These are phyloP conservation scores for Siniperca undulata DNA, from an alignment of 2,797 vertebrate species.

Conservation along the genomic window DNA sequence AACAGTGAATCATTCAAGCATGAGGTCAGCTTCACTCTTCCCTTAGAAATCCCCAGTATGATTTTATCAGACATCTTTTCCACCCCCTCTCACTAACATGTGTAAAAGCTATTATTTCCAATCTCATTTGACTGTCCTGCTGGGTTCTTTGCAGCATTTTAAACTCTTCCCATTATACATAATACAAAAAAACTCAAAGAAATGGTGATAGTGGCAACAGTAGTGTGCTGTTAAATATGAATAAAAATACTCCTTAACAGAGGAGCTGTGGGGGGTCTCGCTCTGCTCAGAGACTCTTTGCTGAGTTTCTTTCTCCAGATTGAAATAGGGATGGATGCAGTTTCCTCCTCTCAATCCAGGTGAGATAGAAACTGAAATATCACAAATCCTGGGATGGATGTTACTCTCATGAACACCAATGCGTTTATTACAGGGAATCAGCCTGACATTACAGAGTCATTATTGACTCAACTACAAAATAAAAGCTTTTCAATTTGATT, in stretches of 20 bases:
- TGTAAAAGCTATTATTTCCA: conserved; percentile 48
- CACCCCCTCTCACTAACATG: conserved; percentile 29
- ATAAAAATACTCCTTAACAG: conserved; percentile 23
- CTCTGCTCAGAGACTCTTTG: conserved; percentile 10
- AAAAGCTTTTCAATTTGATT: conserved; percentile 29
- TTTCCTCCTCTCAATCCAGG: conserved; percentile 22
- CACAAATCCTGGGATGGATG: neutral
- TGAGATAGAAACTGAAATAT: conserved; percentile 19
- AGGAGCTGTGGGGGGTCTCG: conserved; percentile 4
- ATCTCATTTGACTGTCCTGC: conserved; percentile 49
- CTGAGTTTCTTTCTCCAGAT: conserved; percentile 1
- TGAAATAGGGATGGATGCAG: neutral
- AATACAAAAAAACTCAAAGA: conserved; percentile 9
- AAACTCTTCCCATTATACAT: conserved; percentile 43
- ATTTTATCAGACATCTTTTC: conserved; percentile 63
- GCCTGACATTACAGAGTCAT: neutral
- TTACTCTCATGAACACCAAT: neutral
- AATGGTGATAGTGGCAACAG: conserved; percentile 8
- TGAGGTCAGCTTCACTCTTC: conserved; percentile 49
- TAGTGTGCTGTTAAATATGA: conserved; percentile 4
- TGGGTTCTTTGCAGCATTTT: conserved; percentile 36
- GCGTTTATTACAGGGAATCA: conserved; percentile 22
- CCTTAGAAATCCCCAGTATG: conserved; percentile 34
- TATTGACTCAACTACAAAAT: conserved; percentile 31
- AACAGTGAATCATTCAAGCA: conserved; percentile 53